Evolutionary conservation across 2,113 vertebrate genomes (phyloP).

Genomic region (Thunnus thynnus): DNA sequence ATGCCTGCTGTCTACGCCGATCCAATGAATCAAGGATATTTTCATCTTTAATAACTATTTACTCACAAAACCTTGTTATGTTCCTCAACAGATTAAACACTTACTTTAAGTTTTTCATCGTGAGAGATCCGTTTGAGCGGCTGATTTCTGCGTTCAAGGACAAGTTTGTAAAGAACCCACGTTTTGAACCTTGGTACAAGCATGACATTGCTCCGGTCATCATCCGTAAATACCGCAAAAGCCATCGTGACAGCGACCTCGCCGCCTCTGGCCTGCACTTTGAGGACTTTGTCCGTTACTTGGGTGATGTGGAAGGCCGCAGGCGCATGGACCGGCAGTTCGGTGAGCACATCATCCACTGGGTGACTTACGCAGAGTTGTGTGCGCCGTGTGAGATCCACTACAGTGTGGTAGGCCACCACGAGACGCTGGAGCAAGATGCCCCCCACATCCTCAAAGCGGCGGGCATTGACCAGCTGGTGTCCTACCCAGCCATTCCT

Average conservation of each 20-base stretch:
- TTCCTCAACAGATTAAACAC: conserved; percentile 88
- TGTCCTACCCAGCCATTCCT: conserved; percentile 94
- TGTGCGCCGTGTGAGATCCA: conserved; percentile 95
- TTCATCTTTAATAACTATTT: background rate
- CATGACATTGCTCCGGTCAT: conserved; percentile 96
- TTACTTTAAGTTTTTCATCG: conserved; percentile 99
- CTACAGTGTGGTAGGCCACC: conserved; percentile 93
- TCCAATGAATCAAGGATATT: no score
- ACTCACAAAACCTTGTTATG: background rate
- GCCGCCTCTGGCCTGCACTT: conserved; percentile 91
- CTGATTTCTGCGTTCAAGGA: conserved; percentile 98
- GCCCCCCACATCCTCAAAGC: conserved; percentile 91
- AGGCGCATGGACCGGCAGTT: conserved; percentile 92
- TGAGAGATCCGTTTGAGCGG: conserved; percentile 97
- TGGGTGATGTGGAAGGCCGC: conserved; percentile 90
- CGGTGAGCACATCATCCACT: conserved; percentile 96
- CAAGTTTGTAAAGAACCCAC: conserved; percentile 97
- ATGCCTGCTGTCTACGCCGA: no score
- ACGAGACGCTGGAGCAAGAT: conserved; percentile 94
- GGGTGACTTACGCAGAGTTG: conserved; percentile 94
- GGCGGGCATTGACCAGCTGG: conserved; percentile 90
- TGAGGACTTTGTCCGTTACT: conserved; percentile 96
- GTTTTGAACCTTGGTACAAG: conserved; percentile 98
- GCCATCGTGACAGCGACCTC: conserved; percentile 81
- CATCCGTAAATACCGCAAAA: conserved; percentile 93